A percentile compares a stretch with the other conserved stretches of the same genome.
phyloP scores from a whole-genome alignment of 2,797 vertebrate species.

The Spheniscus humboldti region DNA sequence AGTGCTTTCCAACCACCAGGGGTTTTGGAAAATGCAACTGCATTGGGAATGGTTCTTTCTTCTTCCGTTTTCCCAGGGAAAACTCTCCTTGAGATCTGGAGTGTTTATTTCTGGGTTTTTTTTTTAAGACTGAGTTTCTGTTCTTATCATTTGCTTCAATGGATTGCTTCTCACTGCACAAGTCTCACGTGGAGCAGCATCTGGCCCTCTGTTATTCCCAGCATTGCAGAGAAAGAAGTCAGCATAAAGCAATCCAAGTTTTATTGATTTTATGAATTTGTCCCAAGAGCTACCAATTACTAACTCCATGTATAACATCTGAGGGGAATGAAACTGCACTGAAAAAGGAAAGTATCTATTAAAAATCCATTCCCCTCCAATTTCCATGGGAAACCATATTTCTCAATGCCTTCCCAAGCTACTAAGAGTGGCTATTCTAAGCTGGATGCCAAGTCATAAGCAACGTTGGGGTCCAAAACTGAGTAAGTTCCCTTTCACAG shows the following conservation, averaged over 20 bases:
- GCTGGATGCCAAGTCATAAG: not conserved
- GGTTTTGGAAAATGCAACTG: not conserved
- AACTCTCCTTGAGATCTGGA: not conserved
- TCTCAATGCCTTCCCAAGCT: not conserved
- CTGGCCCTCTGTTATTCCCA: not conserved
- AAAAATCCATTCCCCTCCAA: not conserved
- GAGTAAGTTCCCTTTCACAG: not conserved
- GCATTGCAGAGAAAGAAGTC: not conserved
- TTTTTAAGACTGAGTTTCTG: not conserved
- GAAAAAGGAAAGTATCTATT: not conserved
- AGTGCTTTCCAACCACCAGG: not conserved
- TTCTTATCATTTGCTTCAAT: not conserved
- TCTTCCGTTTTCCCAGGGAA: not conserved
- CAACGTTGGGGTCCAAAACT: not conserved
- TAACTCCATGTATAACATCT: not conserved
- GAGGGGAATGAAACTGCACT: not conserved
- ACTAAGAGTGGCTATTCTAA: not conserved
- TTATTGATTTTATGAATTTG: slow-evolving; percentile 32
- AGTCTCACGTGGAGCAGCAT: not conserved
- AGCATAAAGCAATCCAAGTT: not conserved
- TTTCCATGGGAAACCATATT: not conserved
- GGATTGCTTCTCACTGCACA: not conserved
- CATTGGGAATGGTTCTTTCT: not conserved
- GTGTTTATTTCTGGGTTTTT: not conserved
- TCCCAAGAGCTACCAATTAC: slow-evolving; percentile 14